Percentiles rank a stretch among this genome's conserved stretches.
Evolutionary conservation across 2,797 vertebrate genomes (phyloP).

Genomic region (Poeciliopsis gracilis): DNA sequence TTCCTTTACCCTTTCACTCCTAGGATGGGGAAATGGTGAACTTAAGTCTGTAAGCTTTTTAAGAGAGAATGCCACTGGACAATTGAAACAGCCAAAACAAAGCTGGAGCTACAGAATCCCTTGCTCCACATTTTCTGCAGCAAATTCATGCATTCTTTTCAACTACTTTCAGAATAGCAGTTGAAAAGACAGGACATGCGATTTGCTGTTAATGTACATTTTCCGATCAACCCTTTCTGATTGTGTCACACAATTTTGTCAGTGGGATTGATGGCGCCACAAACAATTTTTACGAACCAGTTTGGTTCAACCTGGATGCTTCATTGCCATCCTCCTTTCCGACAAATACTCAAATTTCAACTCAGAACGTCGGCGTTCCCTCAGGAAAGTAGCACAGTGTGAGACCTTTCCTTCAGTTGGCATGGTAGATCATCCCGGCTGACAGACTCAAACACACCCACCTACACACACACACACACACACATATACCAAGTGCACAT

Average conservation of each 20-base stretch:
- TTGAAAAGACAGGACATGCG: background rate
- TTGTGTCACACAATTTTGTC: background rate
- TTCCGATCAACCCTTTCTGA: background rate
- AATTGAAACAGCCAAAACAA: background rate
- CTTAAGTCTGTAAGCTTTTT: background rate
- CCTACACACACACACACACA: background rate
- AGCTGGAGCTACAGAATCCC: background rate
- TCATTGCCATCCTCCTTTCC: background rate
- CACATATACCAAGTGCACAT: background rate
- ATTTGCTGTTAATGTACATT: background rate
- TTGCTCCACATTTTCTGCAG: background rate
- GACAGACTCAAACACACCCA: conserved; percentile 20
- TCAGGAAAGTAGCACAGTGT: conserved; percentile 40
- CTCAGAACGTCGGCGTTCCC: conserved; percentile 60
- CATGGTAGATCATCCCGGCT: conserved; percentile 64
- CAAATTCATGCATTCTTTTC: background rate
- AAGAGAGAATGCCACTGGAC: background rate
- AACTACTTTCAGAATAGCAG: background rate
- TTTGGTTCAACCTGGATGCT: background rate
- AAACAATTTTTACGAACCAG: background rate
- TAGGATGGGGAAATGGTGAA: background rate
- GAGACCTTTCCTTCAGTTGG: conserved; percentile 68
- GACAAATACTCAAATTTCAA: conserved; percentile 14
- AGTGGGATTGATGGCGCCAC: background rate
- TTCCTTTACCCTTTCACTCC: background rate